phyloP scores from a whole-genome alignment of 2,113 vertebrate genomes.

The Beaufortia kweichowensis region DNA sequence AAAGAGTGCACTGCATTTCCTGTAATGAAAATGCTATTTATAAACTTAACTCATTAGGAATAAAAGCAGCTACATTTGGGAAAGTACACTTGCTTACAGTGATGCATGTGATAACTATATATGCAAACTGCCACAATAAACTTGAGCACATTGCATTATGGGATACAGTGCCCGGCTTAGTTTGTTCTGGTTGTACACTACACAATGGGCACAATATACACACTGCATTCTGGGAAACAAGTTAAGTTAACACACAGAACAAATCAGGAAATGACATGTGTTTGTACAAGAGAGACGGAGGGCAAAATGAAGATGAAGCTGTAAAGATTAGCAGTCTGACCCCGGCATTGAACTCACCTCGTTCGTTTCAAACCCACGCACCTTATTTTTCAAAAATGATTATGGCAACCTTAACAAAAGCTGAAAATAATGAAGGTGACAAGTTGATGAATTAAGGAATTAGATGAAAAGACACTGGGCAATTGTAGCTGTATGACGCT shows the following conservation, averaged over 20 bases:
- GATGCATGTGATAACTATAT: no score
- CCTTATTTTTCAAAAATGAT: constrained; percentile 46
- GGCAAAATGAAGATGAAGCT: constrained; percentile 21
- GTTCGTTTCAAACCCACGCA: constrained; percentile 14
- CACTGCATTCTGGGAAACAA: no score
- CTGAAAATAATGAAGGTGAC: constrained; percentile 49
- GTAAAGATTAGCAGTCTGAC: constrained; percentile 9
- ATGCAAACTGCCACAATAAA: no score
- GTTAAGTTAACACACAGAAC: no score
- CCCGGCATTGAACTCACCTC: constrained; percentile 5
- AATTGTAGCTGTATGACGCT: constrained; percentile 29
- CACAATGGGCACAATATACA: background rate
- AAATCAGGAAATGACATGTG: background rate
- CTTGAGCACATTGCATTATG: no score
- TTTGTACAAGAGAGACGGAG: constrained; percentile 8
- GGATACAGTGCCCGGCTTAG: no score
- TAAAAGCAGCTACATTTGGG: no score
- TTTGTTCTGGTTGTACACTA: background rate
- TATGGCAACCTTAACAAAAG: constrained; percentile 36
- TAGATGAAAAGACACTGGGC: constrained; percentile 39
- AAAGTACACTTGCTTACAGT: no score
- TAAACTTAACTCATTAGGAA: no score
- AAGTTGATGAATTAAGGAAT: constrained; percentile 48
- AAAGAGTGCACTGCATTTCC: no score
- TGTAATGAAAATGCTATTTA: no score